Base-by-base conservation (phyloP, 2,113 vertebrate species). In the Nothocercus nigrocapillus region DNA sequence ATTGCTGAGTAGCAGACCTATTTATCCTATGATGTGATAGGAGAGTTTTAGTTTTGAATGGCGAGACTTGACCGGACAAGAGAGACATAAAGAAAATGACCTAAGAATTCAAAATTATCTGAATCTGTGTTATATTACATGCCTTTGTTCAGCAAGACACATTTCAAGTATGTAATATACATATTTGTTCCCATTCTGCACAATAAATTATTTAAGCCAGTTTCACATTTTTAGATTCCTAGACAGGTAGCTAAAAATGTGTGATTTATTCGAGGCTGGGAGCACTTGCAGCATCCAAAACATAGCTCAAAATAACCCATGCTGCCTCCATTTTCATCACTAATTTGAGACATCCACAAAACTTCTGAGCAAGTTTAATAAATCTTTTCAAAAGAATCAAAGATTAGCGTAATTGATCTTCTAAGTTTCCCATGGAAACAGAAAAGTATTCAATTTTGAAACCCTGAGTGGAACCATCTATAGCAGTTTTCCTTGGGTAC, bases 201-300 rank as follows among this genome's bases (percentile, higher is more conserved):
- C 47, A 75, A 72, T 97, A 90, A 95, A 96, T 92, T 96, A 96
- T 97, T 94, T 89, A 76, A 56, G 38, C 42, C 85, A 82, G 24
- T 62, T 88, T 83, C 36, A 81, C 68, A 75, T 76, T 84, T 90
- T 80, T 83, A 75, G 66, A 94, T 90, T 91, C 76, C 59, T 80
- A 88, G 77, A 76, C 68, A 91, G 86, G 61, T 82, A 82, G 69
- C 79, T 94, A 77, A 90, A 94, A 91, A 61, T 42, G 90, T 9
- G 47, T 56, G 83, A 83, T 95, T 95, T 95, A 96, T 93, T 96
- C 85, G 90, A 83, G 63, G 61, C 85, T 88, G 27, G 68, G 19
- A 95, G 82, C 85, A 56, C 53, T 90, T 89, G 62, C 49, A 70
- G 64, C 91, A 93, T 89, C 68, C 42, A 53, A 83, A 91, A 95